A percentile compares a stretch with the other conserved stretches of the same genome.
Conservation (phyloP, 2,797 vertebrate species). For the Streptopelia turtur region DNA sequence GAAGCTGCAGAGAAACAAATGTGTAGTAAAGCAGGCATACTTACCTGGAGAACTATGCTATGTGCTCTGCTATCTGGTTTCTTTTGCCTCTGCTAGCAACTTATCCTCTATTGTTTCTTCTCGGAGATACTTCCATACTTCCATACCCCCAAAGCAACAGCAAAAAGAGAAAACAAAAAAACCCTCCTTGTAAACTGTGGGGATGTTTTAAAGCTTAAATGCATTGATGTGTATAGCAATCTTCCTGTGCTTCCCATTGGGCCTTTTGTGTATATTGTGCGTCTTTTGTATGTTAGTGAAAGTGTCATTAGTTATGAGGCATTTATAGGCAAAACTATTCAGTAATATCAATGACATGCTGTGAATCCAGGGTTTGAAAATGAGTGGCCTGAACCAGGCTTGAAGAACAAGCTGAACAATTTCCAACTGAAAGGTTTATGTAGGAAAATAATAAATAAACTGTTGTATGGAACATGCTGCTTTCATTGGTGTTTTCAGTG, state of each 20-base stretch:
- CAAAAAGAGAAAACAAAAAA: not conserved
- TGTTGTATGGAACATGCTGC: not conserved
- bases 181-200: not conserved
- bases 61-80: not conserved
- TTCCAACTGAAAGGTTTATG: not conserved
- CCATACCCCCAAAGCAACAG: not conserved
- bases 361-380: not conserved
- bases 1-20: not conserved
- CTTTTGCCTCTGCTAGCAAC: not conserved
- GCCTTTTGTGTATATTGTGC: not conserved
- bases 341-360: not conserved
- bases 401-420: not conserved
- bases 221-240: not conserved
- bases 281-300: not conserved
- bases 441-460: not conserved
- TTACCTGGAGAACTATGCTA: not conserved
- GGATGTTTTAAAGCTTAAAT: not conserved
- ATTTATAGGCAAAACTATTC: not conserved
- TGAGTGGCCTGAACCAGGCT: not conserved
- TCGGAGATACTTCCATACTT: not conserved
- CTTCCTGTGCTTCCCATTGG: not conserved
- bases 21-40: not conserved
- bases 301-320: not conserved
- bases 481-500: not conserved
- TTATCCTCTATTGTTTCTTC: conserved; percentile 8